Evolutionary conservation across 2,113 vertebrate genomes (phyloP).

Genomic region (Macquaria ambigua): DNA sequence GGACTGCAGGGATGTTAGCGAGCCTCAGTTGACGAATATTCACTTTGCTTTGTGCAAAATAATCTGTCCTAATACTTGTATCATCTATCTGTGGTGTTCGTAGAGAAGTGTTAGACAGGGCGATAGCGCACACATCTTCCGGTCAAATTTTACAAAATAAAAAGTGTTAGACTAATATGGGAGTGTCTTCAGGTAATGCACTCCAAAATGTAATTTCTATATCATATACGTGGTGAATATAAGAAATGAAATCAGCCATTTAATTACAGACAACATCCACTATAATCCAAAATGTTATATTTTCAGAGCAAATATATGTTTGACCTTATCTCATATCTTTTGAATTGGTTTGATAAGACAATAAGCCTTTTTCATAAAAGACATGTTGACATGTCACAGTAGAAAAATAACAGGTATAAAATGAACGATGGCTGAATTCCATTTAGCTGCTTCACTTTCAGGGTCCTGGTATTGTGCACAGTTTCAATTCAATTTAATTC

Average conservation of each 20-base stretch:
- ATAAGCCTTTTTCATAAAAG: neutral
- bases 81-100: constrained; percentile 13
- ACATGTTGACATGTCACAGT: neutral
- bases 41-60: neutral
- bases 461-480: neutral
- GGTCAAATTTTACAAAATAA: constrained; percentile 37
- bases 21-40: neutral
- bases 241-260: neutral
- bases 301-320: neutral
- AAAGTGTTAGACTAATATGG: neutral
- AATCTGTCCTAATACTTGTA: constrained; percentile 28
- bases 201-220: neutral
- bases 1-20: constrained; percentile 30
- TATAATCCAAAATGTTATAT: neutral
- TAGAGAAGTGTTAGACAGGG: accelerated
- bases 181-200: neutral
- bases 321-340: neutral
- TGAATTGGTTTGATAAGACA: neutral
- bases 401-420: neutral
- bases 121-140: constrained; percentile 8
- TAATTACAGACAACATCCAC: neutral
- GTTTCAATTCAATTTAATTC: no score
- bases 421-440: neutral
- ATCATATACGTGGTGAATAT: neutral
- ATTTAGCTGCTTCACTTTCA: neutral